Evolutionary conservation across 2,888 invertebrate species (phyloP).

Genomic region (Periphyllus acericola): DNA sequence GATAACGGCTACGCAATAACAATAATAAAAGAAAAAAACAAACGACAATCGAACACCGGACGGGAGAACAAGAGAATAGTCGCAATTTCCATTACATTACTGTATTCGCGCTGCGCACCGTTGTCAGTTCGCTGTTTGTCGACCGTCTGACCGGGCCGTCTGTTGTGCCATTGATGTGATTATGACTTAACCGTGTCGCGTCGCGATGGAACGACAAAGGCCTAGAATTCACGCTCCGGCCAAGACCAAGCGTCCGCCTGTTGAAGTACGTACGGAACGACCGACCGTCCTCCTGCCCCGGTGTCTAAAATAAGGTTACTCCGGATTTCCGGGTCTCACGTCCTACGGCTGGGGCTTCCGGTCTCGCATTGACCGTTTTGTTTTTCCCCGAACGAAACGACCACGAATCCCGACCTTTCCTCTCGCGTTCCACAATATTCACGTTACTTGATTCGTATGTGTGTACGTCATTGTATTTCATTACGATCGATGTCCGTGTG

Average conservation of each 20-base stretch:
- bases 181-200: slow-evolving; percentile 11
- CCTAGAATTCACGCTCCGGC: slow-evolving; percentile 7
- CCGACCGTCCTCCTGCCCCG: too few relatives aligned
- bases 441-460: too few relatives aligned
- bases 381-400: too few relatives aligned
- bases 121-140: background rate
- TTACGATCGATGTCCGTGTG: too few relatives aligned
- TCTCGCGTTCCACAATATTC: too few relatives aligned
- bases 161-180: background rate
- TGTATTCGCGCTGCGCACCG: too few relatives aligned
- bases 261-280: slow-evolving; percentile 33
- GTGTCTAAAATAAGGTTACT: too few relatives aligned
- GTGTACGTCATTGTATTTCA: too few relatives aligned
- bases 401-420: too few relatives aligned
- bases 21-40: background rate
- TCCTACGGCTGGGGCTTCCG: too few relatives aligned
- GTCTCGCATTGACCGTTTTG: too few relatives aligned
- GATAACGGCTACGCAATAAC: slow-evolving; percentile 27
- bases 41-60: background rate
- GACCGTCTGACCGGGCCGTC: background rate
- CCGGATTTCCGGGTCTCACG: too few relatives aligned
- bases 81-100: background rate
- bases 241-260: slow-evolving; percentile 5
- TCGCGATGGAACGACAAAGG: slow-evolving; percentile 45
- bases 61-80: background rate